phyloP scores from a whole-genome alignment of 1,140 invertebrate genomes.

The Aphidius gifuensis region DNA sequence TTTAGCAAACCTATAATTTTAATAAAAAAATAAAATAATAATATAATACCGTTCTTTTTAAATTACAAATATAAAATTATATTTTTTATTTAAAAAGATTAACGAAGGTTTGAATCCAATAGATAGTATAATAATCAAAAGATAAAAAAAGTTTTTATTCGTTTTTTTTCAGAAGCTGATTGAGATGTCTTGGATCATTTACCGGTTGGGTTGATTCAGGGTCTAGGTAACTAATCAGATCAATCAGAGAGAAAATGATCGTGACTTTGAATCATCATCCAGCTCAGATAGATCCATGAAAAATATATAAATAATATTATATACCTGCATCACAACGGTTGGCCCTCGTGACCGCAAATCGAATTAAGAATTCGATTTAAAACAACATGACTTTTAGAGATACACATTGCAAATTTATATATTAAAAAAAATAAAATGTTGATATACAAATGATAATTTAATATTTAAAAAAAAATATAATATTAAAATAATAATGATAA shows the following conservation, averaged over 20 bases:
- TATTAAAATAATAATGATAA: too few relatives aligned
- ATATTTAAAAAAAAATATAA: too few relatives aligned
- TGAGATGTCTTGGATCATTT: conserved; percentile 53
- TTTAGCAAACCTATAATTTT: too few relatives aligned
- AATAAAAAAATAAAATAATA: too few relatives aligned
- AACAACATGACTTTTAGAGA: neutral
- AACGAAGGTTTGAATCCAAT: too few relatives aligned
- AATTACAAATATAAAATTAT: too few relatives aligned
- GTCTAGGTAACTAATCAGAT: conserved; percentile 50
- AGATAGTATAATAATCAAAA: too few relatives aligned
- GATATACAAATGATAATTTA: too few relatives aligned
- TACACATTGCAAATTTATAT: conserved; percentile 6
- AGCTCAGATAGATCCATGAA: conserved; percentile 8
- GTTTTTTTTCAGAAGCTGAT: conserved; percentile 54
- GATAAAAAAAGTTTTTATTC: conserved; percentile 33
- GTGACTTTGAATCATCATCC: conserved; percentile 44
- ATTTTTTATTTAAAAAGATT: too few relatives aligned
- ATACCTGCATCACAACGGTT: neutral
- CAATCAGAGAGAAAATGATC: conserved; percentile 49
- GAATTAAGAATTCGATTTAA: conserved; percentile 42
- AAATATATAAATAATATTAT: conserved; percentile 3
- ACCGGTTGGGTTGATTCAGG: conserved; percentile 43
- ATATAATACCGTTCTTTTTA: too few relatives aligned
- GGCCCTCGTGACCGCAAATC: conserved; percentile 44
- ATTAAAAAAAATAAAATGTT: neutral